Evolutionary conservation across 30 jellyfish, hydroid and myxozoan genomes (phyloP).

Genomic region (Chrysaora quinquecirrha): DNA sequence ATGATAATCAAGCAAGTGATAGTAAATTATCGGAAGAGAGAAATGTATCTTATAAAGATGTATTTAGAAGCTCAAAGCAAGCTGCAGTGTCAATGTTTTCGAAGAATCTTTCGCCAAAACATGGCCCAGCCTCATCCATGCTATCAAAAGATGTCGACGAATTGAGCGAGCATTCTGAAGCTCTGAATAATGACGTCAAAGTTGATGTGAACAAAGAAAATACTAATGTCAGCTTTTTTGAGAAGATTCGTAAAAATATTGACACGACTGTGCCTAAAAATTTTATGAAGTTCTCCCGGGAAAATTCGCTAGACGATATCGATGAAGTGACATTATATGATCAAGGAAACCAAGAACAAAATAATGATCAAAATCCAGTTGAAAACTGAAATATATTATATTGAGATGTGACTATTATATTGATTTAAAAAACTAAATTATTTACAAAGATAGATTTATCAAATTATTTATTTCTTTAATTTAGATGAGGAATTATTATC

Average conservation of each 20-base stretch:
- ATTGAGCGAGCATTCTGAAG: not conserved
- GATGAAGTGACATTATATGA: not conserved
- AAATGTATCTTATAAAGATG: not conserved
- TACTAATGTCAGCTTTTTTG: not conserved
- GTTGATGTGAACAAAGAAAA: not conserved
- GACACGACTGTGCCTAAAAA: not conserved
- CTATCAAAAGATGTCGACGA: not conserved
- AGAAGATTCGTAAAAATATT: not conserved
- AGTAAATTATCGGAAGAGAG: not conserved
- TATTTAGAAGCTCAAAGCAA: not conserved
- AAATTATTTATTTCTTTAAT: no score
- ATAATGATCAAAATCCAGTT: no score
- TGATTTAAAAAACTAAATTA: no score
- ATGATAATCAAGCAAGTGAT: not conserved
- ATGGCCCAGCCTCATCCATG: not conserved
- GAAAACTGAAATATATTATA: no score
- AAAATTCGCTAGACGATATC: not conserved
- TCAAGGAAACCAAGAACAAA: no score
- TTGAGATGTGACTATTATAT: no score
- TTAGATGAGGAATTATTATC: no score
- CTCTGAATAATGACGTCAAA: not conserved
- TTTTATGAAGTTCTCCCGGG: not conserved
- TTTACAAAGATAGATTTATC: no score
- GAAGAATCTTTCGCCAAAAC: not conserved
- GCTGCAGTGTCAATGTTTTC: conserved; percentile 1